A percentile compares a stretch with the other conserved stretches of the same genome.
Evolutionary conservation across 2,113 vertebrate genomes (phyloP).

Genomic region (Melanocharis versteri): DNA sequence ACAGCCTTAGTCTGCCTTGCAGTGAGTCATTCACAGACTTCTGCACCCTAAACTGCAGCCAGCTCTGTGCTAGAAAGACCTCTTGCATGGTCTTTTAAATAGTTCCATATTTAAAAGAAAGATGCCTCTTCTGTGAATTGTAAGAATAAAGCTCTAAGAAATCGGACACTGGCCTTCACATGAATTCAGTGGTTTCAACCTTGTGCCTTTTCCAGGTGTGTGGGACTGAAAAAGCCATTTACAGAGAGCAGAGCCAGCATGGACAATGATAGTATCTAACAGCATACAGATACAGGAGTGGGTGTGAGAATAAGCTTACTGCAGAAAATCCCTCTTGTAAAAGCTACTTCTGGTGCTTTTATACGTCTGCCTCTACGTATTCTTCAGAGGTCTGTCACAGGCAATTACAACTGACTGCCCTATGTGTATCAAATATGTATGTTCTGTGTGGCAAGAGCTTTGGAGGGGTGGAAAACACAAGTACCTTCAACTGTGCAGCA

Average conservation of each 20-base stretch:
- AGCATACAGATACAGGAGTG: neutral
- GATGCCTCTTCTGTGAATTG: neutral
- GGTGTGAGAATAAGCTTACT: neutral
- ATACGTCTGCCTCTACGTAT: neutral
- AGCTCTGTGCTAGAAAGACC: neutral
- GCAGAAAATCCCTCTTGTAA: neutral
- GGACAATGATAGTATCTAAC: neutral
- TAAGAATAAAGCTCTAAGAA: neutral
- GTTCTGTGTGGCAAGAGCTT: neutral
- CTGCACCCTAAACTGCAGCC: neutral
- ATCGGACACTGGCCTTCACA: neutral
- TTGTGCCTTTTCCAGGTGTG: neutral
- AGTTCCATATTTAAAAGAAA: neutral
- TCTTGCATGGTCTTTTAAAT: neutral
- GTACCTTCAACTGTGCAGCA: neutral
- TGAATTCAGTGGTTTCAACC: neutral
- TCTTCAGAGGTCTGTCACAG: neutral
- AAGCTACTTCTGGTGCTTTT: neutral
- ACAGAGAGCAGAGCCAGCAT: neutral
- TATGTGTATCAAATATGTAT: neutral
- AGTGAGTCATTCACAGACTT: neutral
- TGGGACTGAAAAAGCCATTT: neutral
- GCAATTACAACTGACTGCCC: neutral
- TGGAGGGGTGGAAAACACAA: neutral
- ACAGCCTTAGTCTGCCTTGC: neutral